phyloP scores from a whole-genome alignment of 2,797 vertebrate genomes.

The Sitta carolinensis region DNA sequence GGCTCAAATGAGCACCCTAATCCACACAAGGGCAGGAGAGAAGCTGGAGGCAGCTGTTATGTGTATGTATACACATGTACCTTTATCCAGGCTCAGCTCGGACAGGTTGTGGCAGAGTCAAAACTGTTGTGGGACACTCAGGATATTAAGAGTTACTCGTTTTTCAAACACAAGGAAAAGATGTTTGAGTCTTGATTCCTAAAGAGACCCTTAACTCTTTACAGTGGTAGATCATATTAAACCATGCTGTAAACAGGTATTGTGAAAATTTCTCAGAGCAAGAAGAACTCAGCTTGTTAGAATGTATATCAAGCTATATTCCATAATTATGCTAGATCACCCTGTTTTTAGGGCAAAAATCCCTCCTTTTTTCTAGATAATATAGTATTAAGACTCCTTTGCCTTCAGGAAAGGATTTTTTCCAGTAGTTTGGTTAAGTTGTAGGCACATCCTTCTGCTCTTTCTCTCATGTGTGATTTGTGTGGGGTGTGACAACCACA shows the following conservation, averaged over 20 bases:
- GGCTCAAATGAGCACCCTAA: neutral
- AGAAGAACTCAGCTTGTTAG: neutral
- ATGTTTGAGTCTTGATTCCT: neutral
- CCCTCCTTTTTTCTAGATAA: neutral
- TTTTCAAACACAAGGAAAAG: neutral
- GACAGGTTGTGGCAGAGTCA: neutral
- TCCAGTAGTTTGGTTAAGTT: neutral
- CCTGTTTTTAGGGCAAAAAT: neutral
- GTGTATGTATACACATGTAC: rapidly evolving
- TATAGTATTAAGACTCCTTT: neutral
- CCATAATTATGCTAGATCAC: neutral
- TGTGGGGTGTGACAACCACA: neutral
- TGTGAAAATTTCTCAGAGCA: neutral
- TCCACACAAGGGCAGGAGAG: neutral
- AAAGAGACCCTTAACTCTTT: neutral
- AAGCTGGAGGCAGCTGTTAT: neutral
- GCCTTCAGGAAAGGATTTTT: neutral
- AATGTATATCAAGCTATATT: neutral
- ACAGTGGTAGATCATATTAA: neutral
- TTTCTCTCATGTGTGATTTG: neutral
- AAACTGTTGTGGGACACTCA: neutral
- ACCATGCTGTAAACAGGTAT: neutral
- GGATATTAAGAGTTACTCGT: neutral
- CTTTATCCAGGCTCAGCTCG: neutral
- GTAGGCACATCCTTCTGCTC: neutral